phyloP scores from a whole-genome alignment of 1,140 invertebrate species.

The Conopomorpha cramerella region DNA sequence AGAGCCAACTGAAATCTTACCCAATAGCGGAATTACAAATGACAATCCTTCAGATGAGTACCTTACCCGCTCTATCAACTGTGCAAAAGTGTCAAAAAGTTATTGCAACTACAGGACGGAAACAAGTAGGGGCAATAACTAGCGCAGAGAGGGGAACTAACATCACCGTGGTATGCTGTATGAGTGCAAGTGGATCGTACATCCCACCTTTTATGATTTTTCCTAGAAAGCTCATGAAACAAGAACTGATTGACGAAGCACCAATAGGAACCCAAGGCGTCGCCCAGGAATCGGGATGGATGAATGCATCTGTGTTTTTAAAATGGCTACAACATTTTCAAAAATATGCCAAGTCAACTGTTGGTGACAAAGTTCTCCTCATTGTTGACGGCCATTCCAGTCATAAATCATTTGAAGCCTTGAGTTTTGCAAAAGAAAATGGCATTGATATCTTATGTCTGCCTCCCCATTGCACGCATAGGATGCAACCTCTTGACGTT shows the following conservation, averaged over 20 bases:
- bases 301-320: slow-evolving; percentile 16
- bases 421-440: slow-evolving; percentile 20
- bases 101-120: slow-evolving; percentile 20
- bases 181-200: slow-evolving; percentile 24
- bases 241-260: slow-evolving; percentile 29
- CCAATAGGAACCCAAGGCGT: slow-evolving; percentile 36
- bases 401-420: slow-evolving; percentile 10
- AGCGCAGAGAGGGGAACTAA: slow-evolving; percentile 28
- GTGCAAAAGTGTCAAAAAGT: slow-evolving; percentile 39
- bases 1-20: too few relatives aligned
- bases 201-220: slow-evolving; percentile 31
- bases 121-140: slow-evolving; percentile 24
- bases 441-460: slow-evolving; percentile 23
- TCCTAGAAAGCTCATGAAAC: slow-evolving; percentile 28
- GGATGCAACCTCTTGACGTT: too few relatives aligned
- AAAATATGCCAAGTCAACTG: slow-evolving; percentile 3
- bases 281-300: slow-evolving; percentile 24
- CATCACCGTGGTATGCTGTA: slow-evolving; percentile 22
- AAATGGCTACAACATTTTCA: slow-evolving; percentile 13
- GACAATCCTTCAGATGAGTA: too few relatives aligned
- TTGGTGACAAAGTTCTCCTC: slow-evolving; percentile 6
- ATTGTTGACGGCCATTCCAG: slow-evolving; percentile 9
- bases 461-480: slow-evolving; percentile 16
- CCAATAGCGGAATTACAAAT: too few relatives aligned
- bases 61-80: slow-evolving; percentile 33